Evolutionary conservation across 1,140 invertebrate genomes (phyloP), one percentile per base, ranked within the genome.

Genomic region (Drosophila carrolli): DNA sequence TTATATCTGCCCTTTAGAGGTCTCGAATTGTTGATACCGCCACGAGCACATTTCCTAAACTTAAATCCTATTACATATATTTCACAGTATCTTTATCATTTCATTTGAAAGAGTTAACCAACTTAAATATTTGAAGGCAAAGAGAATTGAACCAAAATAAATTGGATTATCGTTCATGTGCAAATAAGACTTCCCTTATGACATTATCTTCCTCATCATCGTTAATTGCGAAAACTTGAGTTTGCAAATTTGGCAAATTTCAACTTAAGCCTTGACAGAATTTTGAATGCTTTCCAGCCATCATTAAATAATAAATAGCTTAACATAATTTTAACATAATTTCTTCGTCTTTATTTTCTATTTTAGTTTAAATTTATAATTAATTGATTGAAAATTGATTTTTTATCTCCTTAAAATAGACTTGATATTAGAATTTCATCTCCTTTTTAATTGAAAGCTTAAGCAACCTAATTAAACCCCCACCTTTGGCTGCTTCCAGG

Each of bases 11-110:
- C 13, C n/a, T 37, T 37, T 19, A 10, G 4, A 13, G 37, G 47
- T 43, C 41, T 59, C 73, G 72, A 75, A 48, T 46, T n/a, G 38
- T 16, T 14, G 61, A 75, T 75, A 75, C 73, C 73, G 41, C 54
- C 47, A 27, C 37, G 32, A 46, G 4, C 4, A 11, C 7, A 43
- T 8, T 35, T 8, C 44, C 8, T 29, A 40, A 37, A 65, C 60
- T 47, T 40, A 32, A 44, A 65, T 63, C 59, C 16, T 38, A 63
- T 66, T 65, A 63, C 10, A 16, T 29, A 38, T 47, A 38, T 47
- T n/a, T 38, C 6, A 6, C 9, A 40, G 10, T 27, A 32, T 32
- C 19, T 35, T 13, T 46, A 32, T 14, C 27, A 23, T 23, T 27
- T 29, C 27, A 23, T 35, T 68, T 35, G 1, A 16, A 71, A 48